These are phyloP conservation scores for Psophia crepitans DNA, from an alignment of 2,113 vertebrate genomes.

Conservation along the genomic window DNA sequence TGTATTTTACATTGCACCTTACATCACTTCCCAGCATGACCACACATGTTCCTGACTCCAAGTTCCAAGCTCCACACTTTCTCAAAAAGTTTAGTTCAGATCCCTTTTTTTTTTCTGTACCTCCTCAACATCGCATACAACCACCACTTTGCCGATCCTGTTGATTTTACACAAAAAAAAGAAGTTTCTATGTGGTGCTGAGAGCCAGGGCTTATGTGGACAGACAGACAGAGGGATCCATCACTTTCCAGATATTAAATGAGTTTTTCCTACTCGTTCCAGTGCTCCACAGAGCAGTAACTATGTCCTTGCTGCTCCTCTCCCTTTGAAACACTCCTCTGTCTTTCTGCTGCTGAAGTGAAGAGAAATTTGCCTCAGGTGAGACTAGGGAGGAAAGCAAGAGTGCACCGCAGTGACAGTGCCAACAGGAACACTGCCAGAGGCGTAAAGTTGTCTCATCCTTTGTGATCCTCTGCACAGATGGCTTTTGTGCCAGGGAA, in stretches of 20 bases:
- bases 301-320: not conserved
- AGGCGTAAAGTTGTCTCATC: not conserved
- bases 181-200: not conserved
- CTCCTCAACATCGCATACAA: rapidly evolving
- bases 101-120: not conserved
- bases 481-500: not conserved
- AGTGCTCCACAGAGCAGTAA: not conserved
- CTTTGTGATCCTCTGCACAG: not conserved
- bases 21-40: not conserved
- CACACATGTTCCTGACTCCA: rapidly evolving
- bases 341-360: not conserved
- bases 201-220: not conserved
- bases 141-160: not conserved
- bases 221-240: not conserved
- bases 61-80: not conserved
- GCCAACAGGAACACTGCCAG: not conserved
- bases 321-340: not conserved
- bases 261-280: not conserved
- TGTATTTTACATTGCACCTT: not conserved
- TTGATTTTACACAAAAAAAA: not conserved
- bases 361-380: not conserved
- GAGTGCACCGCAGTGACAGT: not conserved
- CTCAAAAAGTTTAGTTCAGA: not conserved
- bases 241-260: not conserved
- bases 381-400: not conserved